Evolutionary conservation across 2,888 invertebrate genomes (phyloP).

Genomic region (Scelioninae gen. 2): DNA sequence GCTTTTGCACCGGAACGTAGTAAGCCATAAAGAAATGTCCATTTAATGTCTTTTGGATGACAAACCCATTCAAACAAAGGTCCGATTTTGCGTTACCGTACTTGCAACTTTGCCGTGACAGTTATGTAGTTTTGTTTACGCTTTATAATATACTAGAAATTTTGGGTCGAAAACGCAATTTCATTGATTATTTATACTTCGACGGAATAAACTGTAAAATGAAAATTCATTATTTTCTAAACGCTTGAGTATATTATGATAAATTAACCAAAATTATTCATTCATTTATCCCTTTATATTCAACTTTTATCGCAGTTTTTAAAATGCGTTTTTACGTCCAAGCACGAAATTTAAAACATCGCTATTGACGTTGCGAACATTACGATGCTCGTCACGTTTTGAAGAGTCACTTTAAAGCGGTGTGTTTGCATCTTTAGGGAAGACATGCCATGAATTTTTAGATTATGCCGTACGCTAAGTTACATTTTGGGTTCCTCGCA

Average conservation of each 20-base stretch:
- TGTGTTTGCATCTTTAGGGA: slow-evolving; percentile 65
- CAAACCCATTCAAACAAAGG: too few relatives aligned
- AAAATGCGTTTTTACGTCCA: slow-evolving; percentile 18
- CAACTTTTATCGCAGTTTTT: slow-evolving; percentile 11
- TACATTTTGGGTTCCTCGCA: slow-evolving; percentile 35
- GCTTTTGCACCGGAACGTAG: too few relatives aligned
- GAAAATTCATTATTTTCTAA: too few relatives aligned
- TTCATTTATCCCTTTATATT: slow-evolving; percentile 1
- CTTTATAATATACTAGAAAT: too few relatives aligned
- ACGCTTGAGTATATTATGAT: neutral
- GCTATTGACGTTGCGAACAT: slow-evolving; percentile 42
- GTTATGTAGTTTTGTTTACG: too few relatives aligned
- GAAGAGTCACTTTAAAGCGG: slow-evolving; percentile 62
- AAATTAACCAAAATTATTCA: neutral
- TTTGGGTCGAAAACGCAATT: too few relatives aligned
- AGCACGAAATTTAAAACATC: slow-evolving; percentile 44
- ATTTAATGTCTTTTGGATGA: too few relatives aligned
- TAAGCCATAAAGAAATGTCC: too few relatives aligned
- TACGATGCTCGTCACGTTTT: slow-evolving; percentile 48
- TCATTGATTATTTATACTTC: too few relatives aligned
- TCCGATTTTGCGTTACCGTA: too few relatives aligned
- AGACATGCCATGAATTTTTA: slow-evolving; percentile 58
- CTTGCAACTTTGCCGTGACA: too few relatives aligned
- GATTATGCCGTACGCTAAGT: slow-evolving; percentile 46
- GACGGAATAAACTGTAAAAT: too few relatives aligned